These are phyloP conservation scores for Chorisops tibialis DNA, from an alignment of 2,888 invertebrate genomes.

Conservation along the genomic window DNA sequence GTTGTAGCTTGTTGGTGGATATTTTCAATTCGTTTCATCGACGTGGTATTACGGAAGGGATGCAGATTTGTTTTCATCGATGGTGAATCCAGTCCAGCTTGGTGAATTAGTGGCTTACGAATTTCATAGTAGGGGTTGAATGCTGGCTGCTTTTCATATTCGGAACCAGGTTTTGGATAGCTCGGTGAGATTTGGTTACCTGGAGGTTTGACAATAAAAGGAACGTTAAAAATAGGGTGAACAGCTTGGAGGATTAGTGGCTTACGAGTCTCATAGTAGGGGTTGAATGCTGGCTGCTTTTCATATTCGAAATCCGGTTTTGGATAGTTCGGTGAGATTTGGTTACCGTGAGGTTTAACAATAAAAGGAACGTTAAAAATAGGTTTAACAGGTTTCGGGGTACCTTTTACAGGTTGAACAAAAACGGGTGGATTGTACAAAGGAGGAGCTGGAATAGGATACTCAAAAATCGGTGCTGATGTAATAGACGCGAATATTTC, in stretches of 20 bases:
- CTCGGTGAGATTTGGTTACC: too few relatives aligned
- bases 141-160: neutral
- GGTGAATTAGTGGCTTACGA: too few relatives aligned
- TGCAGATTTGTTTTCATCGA: too few relatives aligned
- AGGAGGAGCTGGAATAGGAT: neutral
- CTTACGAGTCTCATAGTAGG: neutral
- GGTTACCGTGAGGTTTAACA: too few relatives aligned
- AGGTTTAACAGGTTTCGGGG: neutral
- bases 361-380: neutral
- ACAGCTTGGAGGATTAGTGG: neutral
- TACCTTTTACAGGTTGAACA: neutral
- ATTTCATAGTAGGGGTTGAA: slow-evolving; percentile 1
- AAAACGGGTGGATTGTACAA: neutral
- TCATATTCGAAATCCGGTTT: neutral
- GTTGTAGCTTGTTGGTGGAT: too few relatives aligned
- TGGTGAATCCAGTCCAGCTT: too few relatives aligned
- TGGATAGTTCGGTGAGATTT: neutral
- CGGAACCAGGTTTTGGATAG: too few relatives aligned
- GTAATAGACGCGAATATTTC: neutral
- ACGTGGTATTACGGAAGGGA: too few relatives aligned
- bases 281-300: slow-evolving; percentile 16
- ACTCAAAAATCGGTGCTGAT: neutral
- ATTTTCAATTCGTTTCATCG: too few relatives aligned
- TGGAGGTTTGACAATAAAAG: too few relatives aligned
- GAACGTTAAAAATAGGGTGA: too few relatives aligned